phyloP scores from a whole-genome alignment of 2,113 vertebrate genomes.

The Erythrolamprus reginae region DNA sequence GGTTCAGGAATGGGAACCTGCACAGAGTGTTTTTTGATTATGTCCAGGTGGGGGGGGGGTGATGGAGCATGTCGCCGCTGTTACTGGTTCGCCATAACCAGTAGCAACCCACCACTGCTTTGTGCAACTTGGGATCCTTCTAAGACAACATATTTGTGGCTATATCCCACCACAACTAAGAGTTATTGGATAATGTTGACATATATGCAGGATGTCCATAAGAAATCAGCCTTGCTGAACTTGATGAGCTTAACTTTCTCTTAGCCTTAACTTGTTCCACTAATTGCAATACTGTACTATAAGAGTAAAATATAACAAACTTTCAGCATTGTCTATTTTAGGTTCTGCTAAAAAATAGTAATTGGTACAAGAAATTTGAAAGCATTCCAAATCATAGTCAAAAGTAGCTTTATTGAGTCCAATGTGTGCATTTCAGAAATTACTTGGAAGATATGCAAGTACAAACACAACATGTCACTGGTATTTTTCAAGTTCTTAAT shows the following conservation, averaged over 20 bases:
- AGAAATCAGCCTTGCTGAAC: neutral
- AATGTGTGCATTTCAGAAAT: neutral
- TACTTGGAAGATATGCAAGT: neutral
- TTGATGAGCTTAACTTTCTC: neutral
- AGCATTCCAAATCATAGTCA: neutral
- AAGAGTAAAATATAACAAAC: neutral
- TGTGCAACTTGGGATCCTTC: neutral
- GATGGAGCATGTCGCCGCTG: no score
- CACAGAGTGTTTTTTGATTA: no score
- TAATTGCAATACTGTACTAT: neutral
- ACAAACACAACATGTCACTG: neutral
- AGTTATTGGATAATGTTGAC: neutral
- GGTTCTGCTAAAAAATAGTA: neutral
- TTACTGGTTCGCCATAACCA: no score
- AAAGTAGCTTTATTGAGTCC: neutral
- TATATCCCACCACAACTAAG: neutral
- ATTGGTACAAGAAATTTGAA: neutral
- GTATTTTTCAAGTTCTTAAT: neutral
- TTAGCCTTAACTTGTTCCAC: neutral
- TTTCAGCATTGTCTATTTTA: neutral
- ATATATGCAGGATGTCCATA: neutral
- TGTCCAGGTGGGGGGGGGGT: no score
- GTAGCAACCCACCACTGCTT: no score
- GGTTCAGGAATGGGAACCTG: no score
- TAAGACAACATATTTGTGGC: neutral